Base-by-base conservation (phyloP, 37 sponge, comb jelly and placozoan species). In the Oscarella lobularis region DNA sequence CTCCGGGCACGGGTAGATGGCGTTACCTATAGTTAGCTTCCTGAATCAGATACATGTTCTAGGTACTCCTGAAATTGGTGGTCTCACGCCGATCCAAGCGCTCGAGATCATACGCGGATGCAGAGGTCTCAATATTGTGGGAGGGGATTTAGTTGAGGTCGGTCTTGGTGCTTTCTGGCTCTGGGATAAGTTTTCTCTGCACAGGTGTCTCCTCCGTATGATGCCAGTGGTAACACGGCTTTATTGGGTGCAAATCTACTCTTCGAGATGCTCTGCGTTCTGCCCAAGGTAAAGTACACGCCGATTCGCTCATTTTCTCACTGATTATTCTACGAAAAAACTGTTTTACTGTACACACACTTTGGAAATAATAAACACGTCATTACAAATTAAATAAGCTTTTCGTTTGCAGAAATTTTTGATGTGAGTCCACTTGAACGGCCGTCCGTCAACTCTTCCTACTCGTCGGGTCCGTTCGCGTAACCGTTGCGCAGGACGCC, bases 11-110 rank as follows among this genome's bases (percentile, higher is more conserved):
- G 40, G 90, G 87, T 87, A 27, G 65, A 35, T 38, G 20, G 20
- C 20, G 60, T 48, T 48, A 27, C 14, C 9, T 9, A 48, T 48
- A 27, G 20, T 20, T 9, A 48, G 60, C 20, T 9, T 20, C 9
- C 20, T 9, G 60, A 27, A 48, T 48, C 60, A 9, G 9, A 9
- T 48, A 48, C 9, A 34, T 32, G 71, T 20, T 32, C 1, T 39
- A 87, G 87, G 90, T 1, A 86, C 86, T 40, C 90, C 86, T 35
- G 90, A 89, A 73, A 74, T 89, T 1, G 90, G 74, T 33, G 90
- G 90, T 66, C 77, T 89, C 9, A 80, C 87, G 39, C 67, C 85
- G 35, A 32, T 77, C 1, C 84, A 89, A 70, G 86, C 79, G 1
- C 30, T 83, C 40, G 78, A 83, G 78, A 83, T 89, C 2, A 73